Conservation (phyloP, 2,797 vertebrate species). For the Sebastes glaucus region DNA sequence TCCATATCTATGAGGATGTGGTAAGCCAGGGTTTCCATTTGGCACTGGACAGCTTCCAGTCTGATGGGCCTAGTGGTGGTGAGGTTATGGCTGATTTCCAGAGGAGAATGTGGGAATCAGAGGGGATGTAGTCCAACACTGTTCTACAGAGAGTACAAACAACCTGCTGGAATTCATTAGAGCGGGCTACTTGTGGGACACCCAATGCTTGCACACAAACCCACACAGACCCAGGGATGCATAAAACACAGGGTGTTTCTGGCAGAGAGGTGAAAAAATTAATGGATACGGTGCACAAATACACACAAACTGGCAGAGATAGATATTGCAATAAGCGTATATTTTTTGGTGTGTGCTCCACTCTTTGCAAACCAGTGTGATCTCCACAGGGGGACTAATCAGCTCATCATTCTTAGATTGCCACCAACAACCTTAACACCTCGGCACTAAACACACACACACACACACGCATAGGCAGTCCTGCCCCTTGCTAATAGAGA, state of each 20-base stretch:
- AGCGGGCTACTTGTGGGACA: slow-evolving; percentile 17
- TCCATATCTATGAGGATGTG: slow-evolving; percentile 8
- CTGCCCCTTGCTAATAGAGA: slow-evolving; percentile 51
- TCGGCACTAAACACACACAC: background rate
- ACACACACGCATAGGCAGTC: background rate
- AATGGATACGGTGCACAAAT: slow-evolving; percentile 20
- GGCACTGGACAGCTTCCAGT: slow-evolving; percentile 25
- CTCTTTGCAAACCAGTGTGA: slow-evolving; percentile 33
- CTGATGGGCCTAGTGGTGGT: background rate
- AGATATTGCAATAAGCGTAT: background rate
- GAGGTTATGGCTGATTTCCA: slow-evolving; percentile 54
- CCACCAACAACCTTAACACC: slow-evolving; percentile 34
- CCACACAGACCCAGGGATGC: background rate
- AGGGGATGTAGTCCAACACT: slow-evolving; percentile 41
- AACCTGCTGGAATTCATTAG: slow-evolving; percentile 63
- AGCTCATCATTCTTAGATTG: slow-evolving; percentile 61
- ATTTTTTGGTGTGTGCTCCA: background rate
- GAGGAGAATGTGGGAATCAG: slow-evolving; percentile 32
- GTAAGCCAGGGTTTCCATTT: slow-evolving; percentile 38
- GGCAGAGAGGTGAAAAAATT: background rate
- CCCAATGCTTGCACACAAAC: slow-evolving; percentile 5
- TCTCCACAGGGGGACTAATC: slow-evolving; percentile 52
- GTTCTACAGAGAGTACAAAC: slow-evolving; percentile 32
- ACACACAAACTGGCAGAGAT: slow-evolving; percentile 19
- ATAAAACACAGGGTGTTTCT: background rate